phyloP scores from a whole-genome alignment of 2,113 vertebrate species.

The Channa maculata region DNA sequence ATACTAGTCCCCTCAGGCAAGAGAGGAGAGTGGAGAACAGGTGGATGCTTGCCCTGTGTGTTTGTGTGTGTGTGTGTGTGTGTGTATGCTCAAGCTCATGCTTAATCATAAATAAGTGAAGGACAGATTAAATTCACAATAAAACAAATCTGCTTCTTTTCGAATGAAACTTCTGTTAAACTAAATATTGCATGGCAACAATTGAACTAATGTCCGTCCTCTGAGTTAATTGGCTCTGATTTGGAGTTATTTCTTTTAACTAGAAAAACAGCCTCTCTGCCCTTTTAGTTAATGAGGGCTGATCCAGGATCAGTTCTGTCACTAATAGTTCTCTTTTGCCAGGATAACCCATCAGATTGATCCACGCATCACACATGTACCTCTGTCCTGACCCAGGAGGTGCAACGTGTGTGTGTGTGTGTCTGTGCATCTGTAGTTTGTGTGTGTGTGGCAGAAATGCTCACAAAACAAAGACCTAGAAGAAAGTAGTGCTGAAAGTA shows the following conservation, averaged over 20 bases:
- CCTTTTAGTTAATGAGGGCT: constrained; percentile 80
- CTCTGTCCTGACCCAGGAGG: constrained; percentile 47
- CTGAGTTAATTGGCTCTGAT: constrained; percentile 73
- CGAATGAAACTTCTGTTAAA: constrained; percentile 61
- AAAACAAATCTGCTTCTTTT: constrained; percentile 59
- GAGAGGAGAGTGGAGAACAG: constrained; percentile 72
- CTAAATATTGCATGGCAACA: constrained; percentile 46
- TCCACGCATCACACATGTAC: constrained; percentile 61
- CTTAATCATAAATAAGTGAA: constrained; percentile 75
- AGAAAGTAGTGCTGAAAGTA: constrained; percentile 26
- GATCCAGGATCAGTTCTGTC: constrained; percentile 75
- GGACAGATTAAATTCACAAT: constrained; percentile 65
- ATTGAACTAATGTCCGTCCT: constrained; percentile 37
- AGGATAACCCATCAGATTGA: constrained; percentile 70
- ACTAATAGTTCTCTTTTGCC: constrained; percentile 72
- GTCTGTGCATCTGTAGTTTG: background rate
- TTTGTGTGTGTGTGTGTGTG: constrained; percentile 34
- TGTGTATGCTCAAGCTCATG: constrained; percentile 32
- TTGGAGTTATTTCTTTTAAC: constrained; percentile 74
- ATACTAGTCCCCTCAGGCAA: constrained; percentile 76
- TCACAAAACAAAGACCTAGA: constrained; percentile 20
- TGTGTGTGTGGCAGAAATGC: constrained; percentile 5
- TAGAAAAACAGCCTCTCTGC: constrained; percentile 71
- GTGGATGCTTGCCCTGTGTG: constrained; percentile 74
- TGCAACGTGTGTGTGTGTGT: background rate